Conservation (phyloP, 1,140 invertebrate species). For the Drosophila subobscura region DNA sequence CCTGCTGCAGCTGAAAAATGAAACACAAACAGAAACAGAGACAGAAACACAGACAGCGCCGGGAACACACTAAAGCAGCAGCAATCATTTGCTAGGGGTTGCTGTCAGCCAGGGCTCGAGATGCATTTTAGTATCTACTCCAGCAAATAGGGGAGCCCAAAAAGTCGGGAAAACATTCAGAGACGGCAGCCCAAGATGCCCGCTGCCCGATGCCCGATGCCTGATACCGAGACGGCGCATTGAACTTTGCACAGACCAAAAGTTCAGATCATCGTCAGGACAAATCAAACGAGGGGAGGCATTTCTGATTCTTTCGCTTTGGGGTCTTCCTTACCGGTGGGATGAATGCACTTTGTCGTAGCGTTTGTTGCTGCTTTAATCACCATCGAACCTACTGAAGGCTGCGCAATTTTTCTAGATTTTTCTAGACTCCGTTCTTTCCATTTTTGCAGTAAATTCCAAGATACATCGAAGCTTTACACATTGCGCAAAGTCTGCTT, state of each 20-base stretch:
- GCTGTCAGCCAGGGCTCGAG: constrained; percentile 14
- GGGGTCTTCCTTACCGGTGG: neutral
- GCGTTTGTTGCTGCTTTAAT: neutral
- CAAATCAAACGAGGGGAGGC: constrained; percentile 58
- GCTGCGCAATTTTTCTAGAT: too few species aligned
- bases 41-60: constrained; percentile 19
- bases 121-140: constrained; percentile 31
- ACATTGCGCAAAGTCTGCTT: too few species aligned
- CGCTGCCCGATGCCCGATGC: too few species aligned
- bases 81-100: constrained; percentile 66
- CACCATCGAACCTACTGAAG: too few species aligned
- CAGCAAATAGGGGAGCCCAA: constrained; percentile 50
- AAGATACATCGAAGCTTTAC: too few species aligned
- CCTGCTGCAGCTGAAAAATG: constrained; percentile 71
- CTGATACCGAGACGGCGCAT: constrained; percentile 43
- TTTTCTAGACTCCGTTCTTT: too few species aligned
- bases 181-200: neutral
- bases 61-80: constrained; percentile 24
- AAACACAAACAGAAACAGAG: constrained; percentile 42
- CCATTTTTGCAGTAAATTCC: too few species aligned
- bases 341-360: neutral
- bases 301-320: constrained; percentile 34
- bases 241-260: constrained; percentile 71
- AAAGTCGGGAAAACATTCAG: constrained; percentile 11
- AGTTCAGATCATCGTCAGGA: constrained; percentile 58